Base-by-base conservation (phyloP, 2,888 invertebrate species). In the Eupithecia tripunctaria region DNA sequence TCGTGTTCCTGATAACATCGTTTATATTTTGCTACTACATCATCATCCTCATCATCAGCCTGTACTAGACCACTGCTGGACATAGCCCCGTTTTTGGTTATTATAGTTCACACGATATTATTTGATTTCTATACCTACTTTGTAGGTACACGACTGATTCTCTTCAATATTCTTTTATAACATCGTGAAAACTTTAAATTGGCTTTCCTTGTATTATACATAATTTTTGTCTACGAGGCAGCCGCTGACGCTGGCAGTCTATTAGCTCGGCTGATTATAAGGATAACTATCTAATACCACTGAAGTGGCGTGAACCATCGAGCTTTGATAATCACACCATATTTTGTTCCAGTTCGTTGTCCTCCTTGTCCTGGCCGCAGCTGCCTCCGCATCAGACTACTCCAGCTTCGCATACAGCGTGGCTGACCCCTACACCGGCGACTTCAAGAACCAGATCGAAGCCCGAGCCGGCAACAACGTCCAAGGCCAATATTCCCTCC, bases 351-450 rank as follows among this genome's bases (percentile, higher is more conserved):
- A 90, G 91, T 90, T 89, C 88, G 88, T 88, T 81, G 80, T 83
- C 75, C 73, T 89, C 76, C 76, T 88, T 71, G 86, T 88, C 78
- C 78, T 89, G 66, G 82, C 84, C 78, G 87, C 86, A 60, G 80
- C 79, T 70, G 87, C 83, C 56, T 79, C 83, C 72, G 86, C 87
- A 69, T 80, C 82, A 60, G 88, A 88, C 75, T 72, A 84, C 67
- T 87, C 93, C 84, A 89, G 90, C 81, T 95, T 92, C 87, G 89
- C 92, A 0, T 95, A 95, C 82, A 91, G 91, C 69, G 91, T 95
- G 62, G 91, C 95, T 68, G 95, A 95, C 79, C 88, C 91, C 74
- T 84, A 90, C 82, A 95, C 95, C 60, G 95, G 95, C 2, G 95
- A 95, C 86, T 89, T 86, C 83, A 95, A 95, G 83, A 89, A 88